Percentiles rank a stretch among this genome's conserved stretches.
Evolutionary conservation across 2,888 invertebrate species (phyloP).

Genomic region (Caenorhabditis sinica): DNA sequence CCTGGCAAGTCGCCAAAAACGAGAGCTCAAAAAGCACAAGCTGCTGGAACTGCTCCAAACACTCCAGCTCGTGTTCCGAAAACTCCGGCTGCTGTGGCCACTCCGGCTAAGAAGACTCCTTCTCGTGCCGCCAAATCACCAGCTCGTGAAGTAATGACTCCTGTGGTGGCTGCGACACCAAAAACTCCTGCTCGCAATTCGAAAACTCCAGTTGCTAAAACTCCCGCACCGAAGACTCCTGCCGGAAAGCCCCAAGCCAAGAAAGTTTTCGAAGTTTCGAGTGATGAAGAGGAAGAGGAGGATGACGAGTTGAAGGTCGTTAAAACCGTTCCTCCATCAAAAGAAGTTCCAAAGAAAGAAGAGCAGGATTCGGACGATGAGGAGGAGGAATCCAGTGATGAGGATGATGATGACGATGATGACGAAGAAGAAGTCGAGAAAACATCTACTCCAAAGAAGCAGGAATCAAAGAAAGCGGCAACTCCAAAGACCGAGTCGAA

Average conservation of each 20-base stretch:
- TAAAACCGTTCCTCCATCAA: slow-evolving; percentile 28
- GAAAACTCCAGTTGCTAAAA: slow-evolving; percentile 36
- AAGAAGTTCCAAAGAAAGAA: slow-evolving; percentile 21
- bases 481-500: slow-evolving; percentile 2
- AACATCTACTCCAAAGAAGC: background rate
- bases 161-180: background rate
- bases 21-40: slow-evolving; percentile 41
- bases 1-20: slow-evolving; percentile 52
- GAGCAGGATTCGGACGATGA: slow-evolving; percentile 25
- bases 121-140: slow-evolving; percentile 14
- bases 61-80: slow-evolving; percentile 28
- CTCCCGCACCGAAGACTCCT: slow-evolving; percentile 23
- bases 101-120: slow-evolving; percentile 18
- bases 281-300: slow-evolving; percentile 35
- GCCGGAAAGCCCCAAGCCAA: slow-evolving; percentile 30
- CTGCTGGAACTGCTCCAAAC: slow-evolving; percentile 28
- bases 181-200: slow-evolving; percentile 18
- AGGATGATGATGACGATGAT: slow-evolving; percentile 22
- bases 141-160: slow-evolving; percentile 16
- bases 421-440: slow-evolving; percentile 31
- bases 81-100: slow-evolving; percentile 25
- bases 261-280: slow-evolving; percentile 25
- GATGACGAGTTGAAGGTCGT: slow-evolving; percentile 41
- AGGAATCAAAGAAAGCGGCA: slow-evolving; percentile 1
- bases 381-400: slow-evolving; percentile 15